Evolutionary conservation across 1,140 invertebrate genomes (phyloP).

Genomic region (Caenorhabditis inopinata): DNA sequence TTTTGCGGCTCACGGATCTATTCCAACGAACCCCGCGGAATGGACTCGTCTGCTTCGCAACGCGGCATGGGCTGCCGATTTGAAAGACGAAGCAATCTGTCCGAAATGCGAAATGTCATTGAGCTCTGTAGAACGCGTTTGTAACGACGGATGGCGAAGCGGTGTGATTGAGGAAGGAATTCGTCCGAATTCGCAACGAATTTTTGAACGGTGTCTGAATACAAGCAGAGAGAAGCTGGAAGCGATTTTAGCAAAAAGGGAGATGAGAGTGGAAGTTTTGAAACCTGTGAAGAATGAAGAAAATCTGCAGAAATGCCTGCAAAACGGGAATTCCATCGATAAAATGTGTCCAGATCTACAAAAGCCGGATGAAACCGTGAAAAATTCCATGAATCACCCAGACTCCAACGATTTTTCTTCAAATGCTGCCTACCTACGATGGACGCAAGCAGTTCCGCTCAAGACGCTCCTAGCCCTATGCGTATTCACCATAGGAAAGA

Average conservation of each 20-base stretch:
- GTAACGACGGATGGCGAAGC: neutral
- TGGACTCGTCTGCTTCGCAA: neutral
- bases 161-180: neutral
- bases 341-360: no score
- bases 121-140: conserved; percentile 9
- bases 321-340: no score
- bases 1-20: neutral
- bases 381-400: no score
- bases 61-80: neutral
- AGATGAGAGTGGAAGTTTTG: neutral
- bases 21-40: neutral
- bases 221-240: neutral
- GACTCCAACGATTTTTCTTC: neutral
- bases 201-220: conserved; percentile 1
- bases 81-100: neutral
- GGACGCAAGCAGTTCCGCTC: neutral
- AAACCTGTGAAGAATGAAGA: no score
- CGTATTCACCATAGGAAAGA: neutral
- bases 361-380: no score
- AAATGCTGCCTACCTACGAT: neutral
- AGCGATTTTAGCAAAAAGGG: neutral
- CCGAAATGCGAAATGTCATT: conserved; percentile 6
- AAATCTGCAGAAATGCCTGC: no score
- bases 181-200: neutral
- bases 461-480: neutral